Evolutionary conservation across 1,140 invertebrate genomes (phyloP).

Genomic region (Matsumurasca onukii): DNA sequence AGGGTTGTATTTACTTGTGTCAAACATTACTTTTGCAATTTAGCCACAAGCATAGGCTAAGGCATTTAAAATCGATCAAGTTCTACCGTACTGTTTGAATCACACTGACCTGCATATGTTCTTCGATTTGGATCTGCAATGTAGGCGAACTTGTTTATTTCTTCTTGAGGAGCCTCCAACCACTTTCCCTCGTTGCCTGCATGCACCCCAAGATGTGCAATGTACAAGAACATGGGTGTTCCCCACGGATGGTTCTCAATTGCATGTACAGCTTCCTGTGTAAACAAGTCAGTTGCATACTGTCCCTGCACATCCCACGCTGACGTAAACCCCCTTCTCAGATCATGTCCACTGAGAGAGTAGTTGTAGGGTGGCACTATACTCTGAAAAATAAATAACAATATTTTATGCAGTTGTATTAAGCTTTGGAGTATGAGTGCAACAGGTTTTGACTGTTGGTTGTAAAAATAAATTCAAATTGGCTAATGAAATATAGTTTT

Average conservation of each 20-base stretch:
- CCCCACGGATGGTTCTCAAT: constrained; percentile 58
- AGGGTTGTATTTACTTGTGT: too few species aligned
- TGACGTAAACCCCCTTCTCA: constrained; percentile 55
- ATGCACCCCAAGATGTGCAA: constrained; percentile 67
- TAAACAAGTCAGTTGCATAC: constrained; percentile 70
- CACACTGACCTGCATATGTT: constrained; percentile 68
- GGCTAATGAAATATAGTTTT: neutral
- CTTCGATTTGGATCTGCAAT: constrained; percentile 63
- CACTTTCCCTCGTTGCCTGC: constrained; percentile 58
- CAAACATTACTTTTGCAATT: too few species aligned
- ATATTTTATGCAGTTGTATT: neutral
- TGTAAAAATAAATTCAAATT: neutral
- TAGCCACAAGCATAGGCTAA: too few species aligned
- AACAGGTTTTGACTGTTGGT: neutral
- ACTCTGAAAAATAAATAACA: neutral
- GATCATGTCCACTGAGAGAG: constrained; percentile 45
- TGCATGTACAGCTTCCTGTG: constrained; percentile 58
- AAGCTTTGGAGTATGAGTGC: neutral
- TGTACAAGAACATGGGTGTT: constrained; percentile 65
- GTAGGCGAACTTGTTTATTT: constrained; percentile 61
- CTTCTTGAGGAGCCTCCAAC: constrained; percentile 61
- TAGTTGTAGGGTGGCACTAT: neutral
- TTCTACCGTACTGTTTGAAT: too few species aligned
- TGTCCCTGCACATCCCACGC: constrained; percentile 60
- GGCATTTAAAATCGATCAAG: too few species aligned